A percentile compares a stretch with the other conserved stretches of the same genome.
phyloP scores from a whole-genome alignment of 2,888 invertebrate genomes.

The Drosophila ezoana region DNA sequence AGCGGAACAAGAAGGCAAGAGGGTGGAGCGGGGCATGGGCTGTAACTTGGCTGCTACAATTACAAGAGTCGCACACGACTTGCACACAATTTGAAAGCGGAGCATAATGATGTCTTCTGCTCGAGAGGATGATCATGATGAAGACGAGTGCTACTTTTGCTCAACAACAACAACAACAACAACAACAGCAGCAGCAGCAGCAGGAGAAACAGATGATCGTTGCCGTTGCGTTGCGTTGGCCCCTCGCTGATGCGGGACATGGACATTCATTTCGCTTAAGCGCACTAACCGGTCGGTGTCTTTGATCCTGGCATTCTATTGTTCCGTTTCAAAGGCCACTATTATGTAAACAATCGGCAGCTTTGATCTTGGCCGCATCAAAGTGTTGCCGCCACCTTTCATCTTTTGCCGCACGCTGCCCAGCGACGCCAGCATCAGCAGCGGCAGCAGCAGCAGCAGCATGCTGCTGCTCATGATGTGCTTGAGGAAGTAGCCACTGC shows the following conservation, averaged over 20 bases:
- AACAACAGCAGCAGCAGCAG: conserved; percentile 4
- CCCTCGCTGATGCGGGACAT: conserved; percentile 43
- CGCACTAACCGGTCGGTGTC: conserved; percentile 79
- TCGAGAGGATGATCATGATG: conserved; percentile 53
- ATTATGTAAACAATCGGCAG: conserved; percentile 89
- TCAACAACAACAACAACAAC: conserved; percentile 24
- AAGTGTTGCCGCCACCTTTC: conserved; percentile 81
- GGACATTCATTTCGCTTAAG: conserved; percentile 78
- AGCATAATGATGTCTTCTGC: conserved; percentile 46
- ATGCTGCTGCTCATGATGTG: conserved; percentile 34
- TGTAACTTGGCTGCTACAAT: conserved; percentile 54
- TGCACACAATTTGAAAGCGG: conserved; percentile 49
- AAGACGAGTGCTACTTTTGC: conserved; percentile 58
- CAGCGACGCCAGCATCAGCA: conserved; percentile 58
- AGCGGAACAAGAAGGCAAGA: not conserved
- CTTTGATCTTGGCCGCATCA: conserved; percentile 88
- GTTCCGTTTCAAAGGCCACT: conserved; percentile 88
- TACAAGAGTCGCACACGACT: conserved; percentile 53
- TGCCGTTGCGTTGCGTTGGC: conserved; percentile 40
- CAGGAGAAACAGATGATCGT: conserved; percentile 60
- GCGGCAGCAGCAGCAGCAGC: conserved; percentile 38
- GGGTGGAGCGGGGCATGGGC: conserved; percentile 19
- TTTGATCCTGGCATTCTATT: conserved; percentile 86
- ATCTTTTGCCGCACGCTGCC: conserved; percentile 76
- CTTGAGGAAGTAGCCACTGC: conserved; percentile 60